These are phyloP conservation scores for Hymenochirus boettgeri DNA, from an alignment of 2,113 vertebrate species.

Conservation along the genomic window DNA sequence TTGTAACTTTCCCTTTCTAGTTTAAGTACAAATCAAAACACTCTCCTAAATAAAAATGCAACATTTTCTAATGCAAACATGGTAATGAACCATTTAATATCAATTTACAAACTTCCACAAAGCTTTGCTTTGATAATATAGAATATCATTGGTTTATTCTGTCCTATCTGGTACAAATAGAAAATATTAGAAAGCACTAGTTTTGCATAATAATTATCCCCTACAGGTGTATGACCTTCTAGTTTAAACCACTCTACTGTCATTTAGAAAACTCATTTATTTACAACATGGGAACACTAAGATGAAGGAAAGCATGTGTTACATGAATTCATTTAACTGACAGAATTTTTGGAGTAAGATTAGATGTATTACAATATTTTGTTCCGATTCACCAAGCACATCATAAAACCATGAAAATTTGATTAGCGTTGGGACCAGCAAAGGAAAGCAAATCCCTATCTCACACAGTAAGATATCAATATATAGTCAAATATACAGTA, in stretches of 20 bases:
- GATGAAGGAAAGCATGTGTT: conserved; percentile 2
- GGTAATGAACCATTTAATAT: no score
- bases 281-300: not conserved
- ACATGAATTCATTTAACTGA: not conserved
- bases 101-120: no score
- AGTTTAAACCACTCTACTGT: not conserved
- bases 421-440: not conserved
- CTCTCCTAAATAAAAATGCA: no score
- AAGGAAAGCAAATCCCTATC: conserved; percentile 6
- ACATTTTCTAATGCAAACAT: no score
- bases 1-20: no score
- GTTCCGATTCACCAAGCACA: not conserved
- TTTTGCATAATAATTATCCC: not conserved
- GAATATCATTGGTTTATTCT: no score
- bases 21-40: no score
- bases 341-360: conserved; percentile 7
- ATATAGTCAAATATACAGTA: conserved; percentile 2
- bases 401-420: conserved; percentile 8
- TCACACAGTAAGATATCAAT: not conserved
- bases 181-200: not conserved
- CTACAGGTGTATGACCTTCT: not conserved
- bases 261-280: conserved; percentile 2
- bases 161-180: no score
- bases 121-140: no score
- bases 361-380: conserved; percentile 11